Evolutionary conservation across 2,113 vertebrate species (phyloP), one percentile per base, ranked within the genome.

Genomic region (Periophthalmodon schlosseri): DNA sequence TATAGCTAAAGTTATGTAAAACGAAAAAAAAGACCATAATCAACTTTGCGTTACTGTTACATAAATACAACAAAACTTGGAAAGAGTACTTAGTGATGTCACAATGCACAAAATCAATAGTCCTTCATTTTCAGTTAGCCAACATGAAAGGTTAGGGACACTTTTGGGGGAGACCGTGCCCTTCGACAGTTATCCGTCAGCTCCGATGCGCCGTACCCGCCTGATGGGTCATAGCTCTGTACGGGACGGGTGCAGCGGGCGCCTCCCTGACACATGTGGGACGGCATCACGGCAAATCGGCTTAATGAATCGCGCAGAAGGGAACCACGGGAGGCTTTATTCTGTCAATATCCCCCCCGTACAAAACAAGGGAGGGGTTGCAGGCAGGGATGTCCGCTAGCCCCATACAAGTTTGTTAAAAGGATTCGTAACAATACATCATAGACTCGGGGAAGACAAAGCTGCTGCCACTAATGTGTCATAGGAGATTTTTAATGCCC

Each of bases 251-350:
- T 18, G 14, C 82, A 80, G 78, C 81, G 74, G 87, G 83, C 75
- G 65, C 80, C 84, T 76, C 64, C 2, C 68, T 91, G 91, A 91
- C 88, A 91, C 89, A 91, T 91, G 89, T 91, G 85, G 89, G 89
- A 89, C 90, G 91, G 85, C 86, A 85, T 90, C 86, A 86, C 84
- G 78, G 85, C 66, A 91, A 91, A 92, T 92, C 79, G 83, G 88
- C 85, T 92, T 92, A 92, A 92, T 92, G 90, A 92, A 88, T 91
- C 73, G 70, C 77, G 65, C 57, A 65, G 81, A 72, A 76, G 69
- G 75, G 82, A 83, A 83, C 83, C 79, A 82, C 78, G 23, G 91
- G 90, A 84, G 72, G 71, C 88, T 78, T 67, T 10, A 44, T 57
- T 78, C 84, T 88, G 83, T 88, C 87, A 80, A 80, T 90, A 28